Conservation (phyloP, 2,113 vertebrate genomes). For the Antechinus flavipes region DNA sequence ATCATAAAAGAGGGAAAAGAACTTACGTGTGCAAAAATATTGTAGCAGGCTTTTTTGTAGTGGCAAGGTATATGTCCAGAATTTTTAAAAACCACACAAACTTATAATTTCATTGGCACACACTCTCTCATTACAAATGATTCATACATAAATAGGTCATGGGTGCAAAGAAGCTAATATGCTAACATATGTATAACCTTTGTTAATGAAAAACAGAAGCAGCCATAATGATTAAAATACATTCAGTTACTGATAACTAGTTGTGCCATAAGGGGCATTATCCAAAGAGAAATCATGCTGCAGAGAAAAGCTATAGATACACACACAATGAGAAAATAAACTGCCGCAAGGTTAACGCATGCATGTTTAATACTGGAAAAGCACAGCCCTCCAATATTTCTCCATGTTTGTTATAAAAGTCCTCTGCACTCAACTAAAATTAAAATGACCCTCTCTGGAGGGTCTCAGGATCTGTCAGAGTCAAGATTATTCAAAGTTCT, state of each 20-base stretch:
- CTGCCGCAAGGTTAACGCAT: conserved; percentile 87
- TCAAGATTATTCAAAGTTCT: too few relatives aligned
- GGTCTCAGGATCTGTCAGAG: too few relatives aligned
- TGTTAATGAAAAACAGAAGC: conserved; percentile 86
- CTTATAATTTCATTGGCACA: conserved; percentile 82
- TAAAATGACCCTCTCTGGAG: conserved; percentile 79
- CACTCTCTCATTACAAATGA: conserved; percentile 85
- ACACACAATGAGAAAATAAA: conserved; percentile 85
- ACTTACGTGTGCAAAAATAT: too few relatives aligned
- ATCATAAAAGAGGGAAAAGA: too few relatives aligned
- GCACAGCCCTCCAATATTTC: conserved; percentile 85
- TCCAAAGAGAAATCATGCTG: conserved; percentile 85
- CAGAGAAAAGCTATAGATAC: conserved; percentile 87
- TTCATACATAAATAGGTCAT: conserved; percentile 87
- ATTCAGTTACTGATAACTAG: conserved; percentile 89
- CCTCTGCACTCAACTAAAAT: conserved; percentile 89
- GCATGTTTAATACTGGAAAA: conserved; percentile 88
- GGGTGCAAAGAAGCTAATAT: conserved; percentile 87
- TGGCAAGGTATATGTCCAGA: not conserved
- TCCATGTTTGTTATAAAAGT: conserved; percentile 86
- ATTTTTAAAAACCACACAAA: conserved; percentile 71
- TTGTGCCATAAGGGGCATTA: conserved; percentile 83
- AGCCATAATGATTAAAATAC: conserved; percentile 89
- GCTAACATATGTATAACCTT: conserved; percentile 84
- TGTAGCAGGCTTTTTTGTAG: too few relatives aligned